Base-by-base conservation (phyloP, 2,797 vertebrate genomes). In the Brotula barbata region DNA sequence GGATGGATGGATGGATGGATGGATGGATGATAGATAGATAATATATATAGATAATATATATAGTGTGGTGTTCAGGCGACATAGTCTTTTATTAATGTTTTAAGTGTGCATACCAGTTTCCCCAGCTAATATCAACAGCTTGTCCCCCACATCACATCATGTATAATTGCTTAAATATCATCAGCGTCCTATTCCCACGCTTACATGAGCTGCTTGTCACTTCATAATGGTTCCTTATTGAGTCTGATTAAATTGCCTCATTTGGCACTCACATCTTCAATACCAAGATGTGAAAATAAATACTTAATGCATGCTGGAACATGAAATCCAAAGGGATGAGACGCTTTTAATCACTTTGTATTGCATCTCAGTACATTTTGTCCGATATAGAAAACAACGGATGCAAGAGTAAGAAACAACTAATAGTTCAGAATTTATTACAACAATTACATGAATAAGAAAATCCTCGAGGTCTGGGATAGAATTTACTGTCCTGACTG, bases 221-320 rank as follows among this genome's bases (percentile, higher is more conserved):
- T 68, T 71, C 59, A 43, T 73, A 78, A 52, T 67, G 10, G 60
- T 63, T 57, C 41, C 49, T 74, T 72, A 82, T 81, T 81, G 64
- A 72, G 70, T 68, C 57, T 73, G 65, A 87, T 77, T 77, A 64
- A 77, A 76, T 22, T 55, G 40, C 60, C 52, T 77, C n/a, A 65
- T 64, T 65, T 64, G 52, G 46, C 44, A 71, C 75, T 66, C 47
- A 64, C 52, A 58, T 73, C 16, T 0, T 68, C 53, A 59, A 58
- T 50, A 53, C 28, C n/a, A 71, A 62, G 31, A 61, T 48, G 39
- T 37, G 23, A n/a, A 63, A 58, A 75, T 79, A 61, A 73, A 76
- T 64, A 68, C 9, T 78, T 73, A 61, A 85, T 80, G 49, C 23
- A 52, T 46, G 34, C 43, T 54, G 40, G 60, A 59, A 44, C 42